Conservation (phyloP, 2,797 vertebrate species). For the Cryptoprocta ferox region DNA sequence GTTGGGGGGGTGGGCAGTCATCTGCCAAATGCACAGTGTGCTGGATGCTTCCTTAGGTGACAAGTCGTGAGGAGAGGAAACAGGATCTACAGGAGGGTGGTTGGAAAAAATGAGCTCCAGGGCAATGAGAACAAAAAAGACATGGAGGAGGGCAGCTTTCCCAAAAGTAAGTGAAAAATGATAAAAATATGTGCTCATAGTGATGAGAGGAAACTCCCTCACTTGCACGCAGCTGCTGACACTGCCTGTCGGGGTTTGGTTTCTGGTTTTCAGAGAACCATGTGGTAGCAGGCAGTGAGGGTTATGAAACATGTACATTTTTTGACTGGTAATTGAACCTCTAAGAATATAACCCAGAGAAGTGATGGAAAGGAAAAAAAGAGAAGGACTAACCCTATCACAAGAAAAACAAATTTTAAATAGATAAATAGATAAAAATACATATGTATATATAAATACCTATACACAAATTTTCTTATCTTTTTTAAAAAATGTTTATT, state of each 20-base stretch:
- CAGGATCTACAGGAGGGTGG: not conserved
- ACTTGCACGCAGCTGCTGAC: too few relatives aligned
- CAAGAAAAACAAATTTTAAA: not conserved
- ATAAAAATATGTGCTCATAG: too few relatives aligned
- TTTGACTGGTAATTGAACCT: not conserved
- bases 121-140: not conserved
- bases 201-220: not conserved
- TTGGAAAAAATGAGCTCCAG: not conserved
- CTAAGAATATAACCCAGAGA: not conserved
- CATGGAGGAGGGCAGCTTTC: not conserved
- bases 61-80: not conserved
- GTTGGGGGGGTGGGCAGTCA: not conserved
- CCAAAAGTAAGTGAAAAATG: not conserved
- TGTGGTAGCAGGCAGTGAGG: not conserved
- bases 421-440: not conserved
- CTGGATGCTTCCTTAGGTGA: not conserved
- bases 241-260: accelerated
- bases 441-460: not conserved
- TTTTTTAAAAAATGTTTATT: too few relatives aligned
- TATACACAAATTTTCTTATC: too few relatives aligned
- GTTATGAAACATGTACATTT: not conserved
- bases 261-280: not conserved
- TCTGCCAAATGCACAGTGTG: conserved; percentile 40
- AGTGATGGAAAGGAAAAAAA: not conserved
- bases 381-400: not conserved